phyloP scores from a whole-genome alignment of 2,113 vertebrate species.

The Myrmecophaga tridactyla region DNA sequence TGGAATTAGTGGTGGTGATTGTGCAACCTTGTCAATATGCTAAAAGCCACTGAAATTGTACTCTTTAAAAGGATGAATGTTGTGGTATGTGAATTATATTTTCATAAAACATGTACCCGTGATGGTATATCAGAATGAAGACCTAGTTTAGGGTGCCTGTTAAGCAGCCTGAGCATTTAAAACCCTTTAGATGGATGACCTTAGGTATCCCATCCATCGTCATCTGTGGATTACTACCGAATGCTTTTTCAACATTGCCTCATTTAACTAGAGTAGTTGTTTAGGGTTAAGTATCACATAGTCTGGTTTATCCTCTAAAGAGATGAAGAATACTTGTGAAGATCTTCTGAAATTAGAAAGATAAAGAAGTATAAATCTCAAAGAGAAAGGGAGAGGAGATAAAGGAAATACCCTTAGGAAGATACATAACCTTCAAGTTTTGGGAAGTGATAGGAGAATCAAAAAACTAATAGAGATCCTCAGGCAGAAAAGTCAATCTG shows the following conservation, averaged over 20 bases:
- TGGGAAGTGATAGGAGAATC: background rate
- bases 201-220: background rate
- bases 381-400: background rate
- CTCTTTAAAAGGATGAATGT: background rate
- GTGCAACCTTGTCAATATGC: background rate
- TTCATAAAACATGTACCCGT: background rate
- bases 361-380: background rate
- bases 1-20: background rate
- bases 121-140: background rate
- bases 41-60: background rate
- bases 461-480: background rate
- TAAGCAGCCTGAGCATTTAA: background rate
- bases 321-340: background rate
- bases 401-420: background rate
- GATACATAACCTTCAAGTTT: background rate
- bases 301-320: background rate
- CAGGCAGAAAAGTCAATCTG: background rate
- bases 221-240: background rate
- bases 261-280: background rate
- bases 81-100: background rate
- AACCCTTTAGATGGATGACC: background rate
- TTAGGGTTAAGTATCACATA: background rate
- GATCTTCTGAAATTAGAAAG: background rate
- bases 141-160: background rate
- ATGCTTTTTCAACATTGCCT: background rate